Evolutionary conservation across 2,113 vertebrate species (phyloP).

Genomic region (Anhinga anhinga): DNA sequence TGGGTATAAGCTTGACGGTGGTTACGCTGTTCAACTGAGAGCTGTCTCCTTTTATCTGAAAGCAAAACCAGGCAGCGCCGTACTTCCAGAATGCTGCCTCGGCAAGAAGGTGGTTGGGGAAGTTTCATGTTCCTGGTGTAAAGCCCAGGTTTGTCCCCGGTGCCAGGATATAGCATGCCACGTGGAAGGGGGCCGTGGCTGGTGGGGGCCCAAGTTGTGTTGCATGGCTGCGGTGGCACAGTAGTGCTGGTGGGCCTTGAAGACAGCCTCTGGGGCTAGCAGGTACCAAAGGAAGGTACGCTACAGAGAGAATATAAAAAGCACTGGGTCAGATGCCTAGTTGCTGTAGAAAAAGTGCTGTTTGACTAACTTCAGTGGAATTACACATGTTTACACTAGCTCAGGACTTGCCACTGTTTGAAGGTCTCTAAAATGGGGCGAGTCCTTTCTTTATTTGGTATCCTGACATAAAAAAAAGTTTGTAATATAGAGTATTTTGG

Average conservation of each 20-base stretch:
- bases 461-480: background rate
- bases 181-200: fast-evolving
- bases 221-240: background rate
- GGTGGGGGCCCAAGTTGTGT: background rate
- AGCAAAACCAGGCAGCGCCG: fast-evolving
- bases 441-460: background rate
- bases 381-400: background rate
- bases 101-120: background rate
- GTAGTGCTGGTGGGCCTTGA: background rate
- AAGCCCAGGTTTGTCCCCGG: background rate
- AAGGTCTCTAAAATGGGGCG: background rate
- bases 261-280: background rate
- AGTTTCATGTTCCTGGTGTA: fast-evolving
- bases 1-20: background rate
- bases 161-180: background rate
- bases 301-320: background rate
- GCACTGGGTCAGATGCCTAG: background rate
- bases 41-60: background rate
- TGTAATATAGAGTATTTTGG: background rate
- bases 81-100: fast-evolving
- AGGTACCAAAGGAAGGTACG: background rate
- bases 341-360: background rate
- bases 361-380: background rate
- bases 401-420: background rate
- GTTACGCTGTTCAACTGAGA: background rate